phyloP scores from a whole-genome alignment of 2,888 invertebrate species.

The Hydroisotoma schaefferi region DNA sequence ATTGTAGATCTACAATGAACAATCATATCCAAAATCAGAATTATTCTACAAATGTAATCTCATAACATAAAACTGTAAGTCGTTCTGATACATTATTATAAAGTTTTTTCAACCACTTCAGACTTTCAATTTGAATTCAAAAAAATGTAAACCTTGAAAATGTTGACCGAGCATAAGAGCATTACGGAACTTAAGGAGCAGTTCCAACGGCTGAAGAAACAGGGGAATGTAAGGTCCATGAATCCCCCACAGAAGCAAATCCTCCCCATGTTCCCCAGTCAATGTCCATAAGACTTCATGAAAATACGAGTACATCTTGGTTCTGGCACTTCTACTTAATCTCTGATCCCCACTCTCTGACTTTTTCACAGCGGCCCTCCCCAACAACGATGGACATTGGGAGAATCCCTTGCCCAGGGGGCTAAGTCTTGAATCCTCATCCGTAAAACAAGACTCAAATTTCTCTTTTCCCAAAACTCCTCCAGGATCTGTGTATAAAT shows the following conservation, averaged over 20 bases:
- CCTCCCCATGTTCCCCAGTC: constrained; percentile 74
- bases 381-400: constrained; percentile 38
- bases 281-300: constrained; percentile 75
- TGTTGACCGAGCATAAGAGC: constrained; percentile 33
- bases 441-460: constrained; percentile 29
- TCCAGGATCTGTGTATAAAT: constrained; percentile 28
- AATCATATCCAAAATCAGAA: too few relatives aligned
- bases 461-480: constrained; percentile 22
- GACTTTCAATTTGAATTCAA: not conserved
- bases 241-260: constrained; percentile 68
- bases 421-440: constrained; percentile 34
- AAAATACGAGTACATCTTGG: constrained; percentile 57
- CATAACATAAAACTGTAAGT: too few relatives aligned
- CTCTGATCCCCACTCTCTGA: constrained; percentile 39
- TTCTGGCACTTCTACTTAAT: constrained; percentile 37
- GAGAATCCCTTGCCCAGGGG: constrained; percentile 37
- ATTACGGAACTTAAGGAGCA: constrained; percentile 33
- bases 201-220: constrained; percentile 35
- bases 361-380: constrained; percentile 40
- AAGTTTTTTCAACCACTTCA: not conserved
- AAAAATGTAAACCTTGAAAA: constrained; percentile 33
- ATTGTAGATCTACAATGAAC: too few relatives aligned
- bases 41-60: too few relatives aligned
- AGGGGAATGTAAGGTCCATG: constrained; percentile 33
- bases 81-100: too few relatives aligned